Base-by-base conservation (phyloP, 1,140 invertebrate genomes). In the Thalassaphorura encarpata region DNA sequence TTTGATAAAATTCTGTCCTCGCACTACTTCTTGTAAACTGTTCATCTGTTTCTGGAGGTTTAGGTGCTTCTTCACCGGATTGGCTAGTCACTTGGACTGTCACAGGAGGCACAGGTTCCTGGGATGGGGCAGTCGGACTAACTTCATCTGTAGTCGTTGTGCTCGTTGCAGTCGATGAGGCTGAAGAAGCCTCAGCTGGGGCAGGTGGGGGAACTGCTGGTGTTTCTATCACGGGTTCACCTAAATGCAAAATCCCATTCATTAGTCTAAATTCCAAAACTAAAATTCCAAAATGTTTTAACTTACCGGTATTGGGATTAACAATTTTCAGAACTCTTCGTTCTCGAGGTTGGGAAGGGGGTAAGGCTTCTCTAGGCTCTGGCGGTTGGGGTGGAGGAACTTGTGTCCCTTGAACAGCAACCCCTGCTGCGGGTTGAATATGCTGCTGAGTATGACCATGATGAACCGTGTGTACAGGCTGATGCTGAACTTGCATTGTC, bases 1-100 rank as follows among this genome's bases (percentile, higher is more conserved):
- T 58, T 21, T 62, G 56, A 43, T 48, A 62, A 48, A 62, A 62
- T 40, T 62, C 61, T 18, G 54, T 28, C 24, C 47, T 46, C 0
- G 39, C 53, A 11, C 26, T 48, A 11, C 39, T 23, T 55, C 47
- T 28, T 26, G 26, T 27, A 29, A 33, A 28, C n/a, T n/a, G n/a
- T 16, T 50, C 47, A 19, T 31, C 58, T 46, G 49, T 8, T 42
- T 48, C 31, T 6, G 18, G 27, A 11, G 52, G 39, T 13, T 40
- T 27, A 24, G 56, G 26, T 4, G 48, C 39, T n/a, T 6, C 23
- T 24, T 39, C 50, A 6, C 28, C 33, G 24, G n/a, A 26, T 54
- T 46, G 40, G 16, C 18, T 46, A 28, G 24, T 18, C 19, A 16
- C 16, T 23, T 18, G 2, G 33, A 36, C 33, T 11, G 13, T 21